A percentile compares a stretch with the other conserved stretches of the same genome.
phyloP scores from a whole-genome alignment of 2,797 vertebrate genomes.

The Mus minutoides region DNA sequence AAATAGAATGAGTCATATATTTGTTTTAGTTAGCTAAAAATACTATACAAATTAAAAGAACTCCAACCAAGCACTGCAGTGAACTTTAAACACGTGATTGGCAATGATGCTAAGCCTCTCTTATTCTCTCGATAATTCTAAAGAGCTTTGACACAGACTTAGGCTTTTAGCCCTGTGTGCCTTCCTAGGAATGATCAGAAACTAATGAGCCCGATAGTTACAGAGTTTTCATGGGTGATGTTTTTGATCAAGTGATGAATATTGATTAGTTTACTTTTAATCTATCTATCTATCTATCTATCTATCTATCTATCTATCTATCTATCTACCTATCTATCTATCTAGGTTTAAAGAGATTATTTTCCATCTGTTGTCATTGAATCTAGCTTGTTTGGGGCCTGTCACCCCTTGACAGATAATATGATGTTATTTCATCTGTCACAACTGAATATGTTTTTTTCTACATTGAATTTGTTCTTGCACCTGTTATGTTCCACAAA shows the following conservation, averaged over 20 bases:
- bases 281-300: neutral
- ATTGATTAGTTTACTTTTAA: neutral
- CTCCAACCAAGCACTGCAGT: neutral
- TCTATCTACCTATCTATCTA: neutral
- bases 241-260: neutral
- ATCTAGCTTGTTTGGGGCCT: neutral
- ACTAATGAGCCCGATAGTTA: neutral
- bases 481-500: neutral
- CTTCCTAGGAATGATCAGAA: constrained; percentile 33
- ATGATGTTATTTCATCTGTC: neutral
- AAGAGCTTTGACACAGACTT: neutral
- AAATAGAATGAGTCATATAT: neutral
- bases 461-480: neutral
- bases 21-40: neutral
- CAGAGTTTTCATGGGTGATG: neutral
- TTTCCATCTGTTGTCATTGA: neutral
- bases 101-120: neutral
- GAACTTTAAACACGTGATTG: constrained; percentile 52
- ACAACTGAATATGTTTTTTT: neutral
- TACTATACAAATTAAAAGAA: constrained; percentile 1
- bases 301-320: neutral
- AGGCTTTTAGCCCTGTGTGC: neutral
- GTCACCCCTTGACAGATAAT: neutral
- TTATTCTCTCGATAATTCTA: constrained; percentile 42
- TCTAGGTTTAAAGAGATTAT: neutral